Percentiles rank a stretch among this genome's conserved stretches.
phyloP scores from a whole-genome alignment of 2,888 invertebrate genomes.

The Thalpophila matura region DNA sequence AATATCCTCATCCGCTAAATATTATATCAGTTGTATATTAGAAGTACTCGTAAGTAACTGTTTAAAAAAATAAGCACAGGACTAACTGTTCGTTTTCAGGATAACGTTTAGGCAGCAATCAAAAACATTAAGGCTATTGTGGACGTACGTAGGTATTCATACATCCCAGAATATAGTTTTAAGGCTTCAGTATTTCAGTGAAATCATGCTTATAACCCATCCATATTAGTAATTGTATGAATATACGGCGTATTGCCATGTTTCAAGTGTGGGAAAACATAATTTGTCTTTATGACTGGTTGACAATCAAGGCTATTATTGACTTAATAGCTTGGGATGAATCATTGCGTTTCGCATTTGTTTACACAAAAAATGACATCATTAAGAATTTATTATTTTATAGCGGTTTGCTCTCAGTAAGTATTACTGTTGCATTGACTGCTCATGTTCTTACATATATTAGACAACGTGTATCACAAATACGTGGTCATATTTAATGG shows the following conservation, averaged over 20 bases:
- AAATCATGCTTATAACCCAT: background rate
- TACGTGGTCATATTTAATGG: too few relatives aligned
- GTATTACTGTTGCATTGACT: too few relatives aligned
- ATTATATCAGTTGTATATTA: too few relatives aligned
- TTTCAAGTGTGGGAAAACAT: slow-evolving; percentile 56
- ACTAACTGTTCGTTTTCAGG: too few relatives aligned
- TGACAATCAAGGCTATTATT: slow-evolving; percentile 50
- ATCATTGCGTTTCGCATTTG: slow-evolving; percentile 22
- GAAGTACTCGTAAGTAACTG: too few relatives aligned
- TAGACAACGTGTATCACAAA: too few relatives aligned
- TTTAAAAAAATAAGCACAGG: too few relatives aligned
- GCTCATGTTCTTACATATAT: too few relatives aligned
- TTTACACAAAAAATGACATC: slow-evolving; percentile 21
- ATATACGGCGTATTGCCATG: slow-evolving; percentile 5
- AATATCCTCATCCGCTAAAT: too few relatives aligned
- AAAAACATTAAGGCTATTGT: too few relatives aligned
- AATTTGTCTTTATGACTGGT: slow-evolving; percentile 29
- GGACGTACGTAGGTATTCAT: too few relatives aligned
- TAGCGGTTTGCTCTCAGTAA: background rate
- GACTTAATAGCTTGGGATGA: slow-evolving; percentile 45
- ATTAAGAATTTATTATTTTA: background rate
- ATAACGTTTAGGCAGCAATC: too few relatives aligned
- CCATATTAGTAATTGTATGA: background rate
- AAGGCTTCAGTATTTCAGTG: background rate
- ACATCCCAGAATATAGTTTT: background rate